A percentile compares a stretch with the other conserved stretches of the same genome.
Conservation (phyloP, 1,140 invertebrate genomes). For the Neotoxoptera formosana region DNA sequence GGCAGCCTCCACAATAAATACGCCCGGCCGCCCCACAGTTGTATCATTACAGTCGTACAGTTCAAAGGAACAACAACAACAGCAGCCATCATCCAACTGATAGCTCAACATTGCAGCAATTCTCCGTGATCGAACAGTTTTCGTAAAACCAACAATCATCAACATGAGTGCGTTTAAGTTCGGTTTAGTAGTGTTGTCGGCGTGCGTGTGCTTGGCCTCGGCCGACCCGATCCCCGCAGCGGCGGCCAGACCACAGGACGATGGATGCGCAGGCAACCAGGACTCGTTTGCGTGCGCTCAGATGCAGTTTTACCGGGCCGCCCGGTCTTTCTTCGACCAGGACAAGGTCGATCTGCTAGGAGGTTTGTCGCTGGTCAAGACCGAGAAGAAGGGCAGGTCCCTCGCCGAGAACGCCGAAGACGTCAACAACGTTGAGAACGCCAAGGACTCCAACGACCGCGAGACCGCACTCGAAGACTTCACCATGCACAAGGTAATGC, state of each 20-base stretch:
- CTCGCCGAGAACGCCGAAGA: slow-evolving; percentile 62
- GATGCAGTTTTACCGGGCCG: slow-evolving; percentile 69
- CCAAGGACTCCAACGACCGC: slow-evolving; percentile 66
- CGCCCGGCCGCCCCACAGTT: slow-evolving; percentile 36
- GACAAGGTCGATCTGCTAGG: slow-evolving; percentile 69
- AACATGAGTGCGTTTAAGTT: slow-evolving; percentile 42
- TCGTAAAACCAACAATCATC: background rate
- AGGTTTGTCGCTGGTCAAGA: slow-evolving; percentile 69
- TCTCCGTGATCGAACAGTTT: background rate
- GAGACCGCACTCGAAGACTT: slow-evolving; percentile 71
- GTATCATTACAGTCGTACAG: slow-evolving; percentile 35
- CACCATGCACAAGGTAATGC: slow-evolving; percentile 67
- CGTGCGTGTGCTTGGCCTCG: slow-evolving; percentile 60
- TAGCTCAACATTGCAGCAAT: background rate
- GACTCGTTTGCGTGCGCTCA: slow-evolving; percentile 75
- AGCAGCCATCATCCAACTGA: background rate
- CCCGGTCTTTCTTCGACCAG: slow-evolving; percentile 71
- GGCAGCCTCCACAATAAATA: slow-evolving; percentile 41
- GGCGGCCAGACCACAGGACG: slow-evolving; percentile 15
- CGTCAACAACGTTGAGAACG: slow-evolving; percentile 66
- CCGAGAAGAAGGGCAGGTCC: slow-evolving; percentile 62
- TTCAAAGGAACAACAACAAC: slow-evolving; percentile 24
- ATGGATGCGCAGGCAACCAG: slow-evolving; percentile 64
- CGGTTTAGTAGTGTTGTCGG: slow-evolving; percentile 42
- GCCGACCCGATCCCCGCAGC: slow-evolving; percentile 60